Evolutionary conservation across 2,113 vertebrate genomes (phyloP).

Genomic region (Leiothrix lutea): DNA sequence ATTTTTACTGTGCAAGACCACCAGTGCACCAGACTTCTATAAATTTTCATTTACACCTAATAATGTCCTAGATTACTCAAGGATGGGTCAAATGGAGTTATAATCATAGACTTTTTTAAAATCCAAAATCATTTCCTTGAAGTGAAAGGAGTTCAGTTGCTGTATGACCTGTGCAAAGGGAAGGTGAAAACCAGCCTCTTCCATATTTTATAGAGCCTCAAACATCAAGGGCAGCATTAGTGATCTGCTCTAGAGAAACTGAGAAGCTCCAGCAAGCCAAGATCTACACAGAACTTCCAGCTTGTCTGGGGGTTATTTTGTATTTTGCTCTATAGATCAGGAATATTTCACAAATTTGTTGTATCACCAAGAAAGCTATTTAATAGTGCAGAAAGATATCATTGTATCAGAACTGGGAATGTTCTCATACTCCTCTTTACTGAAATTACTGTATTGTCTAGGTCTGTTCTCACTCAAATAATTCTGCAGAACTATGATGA

Average conservation of each 20-base stretch:
- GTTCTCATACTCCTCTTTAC: background rate
- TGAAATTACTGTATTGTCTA: background rate
- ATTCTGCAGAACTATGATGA: background rate
- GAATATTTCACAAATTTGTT: background rate
- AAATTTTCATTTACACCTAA: background rate
- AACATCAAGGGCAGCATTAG: background rate
- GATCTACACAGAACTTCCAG: background rate
- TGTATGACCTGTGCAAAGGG: background rate
- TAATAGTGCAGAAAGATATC: background rate
- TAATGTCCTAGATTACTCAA: background rate
- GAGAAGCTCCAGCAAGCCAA: background rate
- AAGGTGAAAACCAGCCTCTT: background rate
- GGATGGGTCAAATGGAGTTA: background rate
- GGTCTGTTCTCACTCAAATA: background rate
- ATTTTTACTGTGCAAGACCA: background rate
- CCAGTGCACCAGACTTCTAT: background rate
- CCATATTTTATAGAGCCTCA: background rate
- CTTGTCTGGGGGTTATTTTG: background rate
- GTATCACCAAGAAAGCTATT: background rate
- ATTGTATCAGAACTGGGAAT: background rate
- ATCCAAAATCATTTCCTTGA: background rate
- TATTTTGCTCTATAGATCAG: background rate
- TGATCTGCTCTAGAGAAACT: background rate
- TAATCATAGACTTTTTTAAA: background rate
- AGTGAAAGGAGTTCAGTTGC: background rate